Conservation (phyloP, 2,888 invertebrate genomes). For the Steromphala cineraria region DNA sequence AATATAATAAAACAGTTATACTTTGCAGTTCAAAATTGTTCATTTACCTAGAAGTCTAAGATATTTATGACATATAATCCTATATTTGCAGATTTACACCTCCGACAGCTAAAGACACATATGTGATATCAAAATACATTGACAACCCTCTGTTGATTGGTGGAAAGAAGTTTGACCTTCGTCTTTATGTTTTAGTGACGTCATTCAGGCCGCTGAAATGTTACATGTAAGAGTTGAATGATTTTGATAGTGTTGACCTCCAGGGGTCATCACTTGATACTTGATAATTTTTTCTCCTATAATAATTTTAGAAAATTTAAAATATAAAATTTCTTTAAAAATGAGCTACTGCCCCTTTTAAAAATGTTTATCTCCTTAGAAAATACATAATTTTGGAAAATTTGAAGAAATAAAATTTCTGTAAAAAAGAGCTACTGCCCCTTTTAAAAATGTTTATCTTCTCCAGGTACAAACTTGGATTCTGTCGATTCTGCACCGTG, state of each 20-base stretch:
- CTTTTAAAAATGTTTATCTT: background rate
- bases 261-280: background rate
- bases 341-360: too few relatives aligned
- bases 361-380: too few relatives aligned
- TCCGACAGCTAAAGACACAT: conserved; percentile 77
- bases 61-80: background rate
- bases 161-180: conserved; percentile 95
- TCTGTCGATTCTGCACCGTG: conserved; percentile 96
- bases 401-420: too few relatives aligned
- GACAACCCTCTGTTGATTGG: conserved; percentile 96
- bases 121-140: conserved; percentile 97
- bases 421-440: background rate
- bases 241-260: background rate
- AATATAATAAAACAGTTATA: too few relatives aligned
- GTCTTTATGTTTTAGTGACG: conserved; percentile 93
- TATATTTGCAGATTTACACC: conserved; percentile 67
- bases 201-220: conserved; percentile 95
- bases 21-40: too few relatives aligned
- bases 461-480: conserved; percentile 85
- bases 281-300: background rate
- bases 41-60: too few relatives aligned
- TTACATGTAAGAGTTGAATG: conserved; percentile 79
- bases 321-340: too few relatives aligned
- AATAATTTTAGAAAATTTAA: too few relatives aligned
- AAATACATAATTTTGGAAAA: too few relatives aligned